Conservation (phyloP, 2,113 vertebrate genomes). For the Cephalopholis sonnerati region DNA sequence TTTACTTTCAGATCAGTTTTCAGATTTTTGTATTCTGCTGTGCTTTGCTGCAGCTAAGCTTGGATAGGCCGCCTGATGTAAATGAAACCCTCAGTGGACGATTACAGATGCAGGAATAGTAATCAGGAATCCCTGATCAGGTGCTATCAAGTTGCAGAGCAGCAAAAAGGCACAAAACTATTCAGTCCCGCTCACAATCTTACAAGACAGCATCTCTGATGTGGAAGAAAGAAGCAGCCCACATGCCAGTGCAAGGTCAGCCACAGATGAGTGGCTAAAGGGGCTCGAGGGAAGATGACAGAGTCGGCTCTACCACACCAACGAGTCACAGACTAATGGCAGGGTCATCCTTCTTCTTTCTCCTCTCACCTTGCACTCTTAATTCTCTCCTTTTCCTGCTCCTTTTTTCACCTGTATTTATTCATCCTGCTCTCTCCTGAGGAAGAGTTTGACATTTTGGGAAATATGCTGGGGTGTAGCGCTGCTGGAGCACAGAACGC, state of each 20-base stretch:
- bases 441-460: not conserved
- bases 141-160: conserved; percentile 20
- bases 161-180: conserved; percentile 45
- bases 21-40: conserved; percentile 10
- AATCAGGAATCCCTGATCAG: conserved; percentile 15
- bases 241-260: conserved; percentile 66
- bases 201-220: conserved; percentile 49
- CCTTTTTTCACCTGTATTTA: not conserved
- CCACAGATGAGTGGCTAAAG: conserved; percentile 70
- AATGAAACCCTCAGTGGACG: conserved; percentile 5
- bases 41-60: conserved; percentile 3
- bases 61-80: conserved; percentile 1
- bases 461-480: not conserved
- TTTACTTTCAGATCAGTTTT: conserved; percentile 21
- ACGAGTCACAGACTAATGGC: conserved; percentile 64
- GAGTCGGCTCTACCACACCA: conserved; percentile 39
- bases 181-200: conserved; percentile 18
- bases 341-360: conserved; percentile 43
- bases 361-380: conserved; percentile 16
- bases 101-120: conserved; percentile 14
- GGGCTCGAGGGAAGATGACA: conserved; percentile 65
- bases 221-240: conserved; percentile 61
- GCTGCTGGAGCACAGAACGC: too few relatives aligned
- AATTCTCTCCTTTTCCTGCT: conserved; percentile 18
- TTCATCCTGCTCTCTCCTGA: not conserved